Evolutionary conservation across 2,888 invertebrate genomes (phyloP), one percentile per base, ranked within the genome.

Genomic region (Diaperis boleti): DNA sequence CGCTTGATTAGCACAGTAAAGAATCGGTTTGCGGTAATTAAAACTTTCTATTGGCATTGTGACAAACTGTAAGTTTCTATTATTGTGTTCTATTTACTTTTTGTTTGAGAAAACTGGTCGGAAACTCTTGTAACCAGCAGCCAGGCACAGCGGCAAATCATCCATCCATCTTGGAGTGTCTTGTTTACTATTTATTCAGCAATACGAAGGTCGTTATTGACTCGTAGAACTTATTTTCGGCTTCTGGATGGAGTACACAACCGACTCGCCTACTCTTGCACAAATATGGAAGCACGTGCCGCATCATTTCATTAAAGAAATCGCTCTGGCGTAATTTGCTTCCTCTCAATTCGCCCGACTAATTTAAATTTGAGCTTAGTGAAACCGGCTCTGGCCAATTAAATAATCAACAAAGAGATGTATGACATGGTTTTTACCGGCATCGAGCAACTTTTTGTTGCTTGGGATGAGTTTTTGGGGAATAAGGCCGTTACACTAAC

Each of bases 11-110:
- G 54, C 61, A 47, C 62, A 17, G 22, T 26, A 42, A 45, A 50
- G 60, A 54, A 54, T 60, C 33, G 60, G 39, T 37, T 55, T 55
- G 52, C 31, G 42, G 61, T 55, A 61, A 61, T 61, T 61, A 61
- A 55, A 61, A 61, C 55, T 62, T 62, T 62, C 55, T 62, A 62
- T 56, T 55, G 62, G 62, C 49, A 55, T 55, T 55, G 62, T 62
- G 56, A 56, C 62, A 55, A 62, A 45, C 33, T 33, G 22, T 15
- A 17, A 54, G 52, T 61, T 61, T 61, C 54, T 61, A 52, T 61
- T 61, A 55, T 61, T 61, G 45, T 61, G 44, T 50, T 52, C 44
- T 55, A 54, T 61, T 54, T 55, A 45, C 42, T 55, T 55, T 39
- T 49, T 49, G 49, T 49, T 35, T 35, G 49, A 33, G 35, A n/a